phyloP scores from a whole-genome alignment of 2,888 invertebrate genomes.

The Noctua comes region DNA sequence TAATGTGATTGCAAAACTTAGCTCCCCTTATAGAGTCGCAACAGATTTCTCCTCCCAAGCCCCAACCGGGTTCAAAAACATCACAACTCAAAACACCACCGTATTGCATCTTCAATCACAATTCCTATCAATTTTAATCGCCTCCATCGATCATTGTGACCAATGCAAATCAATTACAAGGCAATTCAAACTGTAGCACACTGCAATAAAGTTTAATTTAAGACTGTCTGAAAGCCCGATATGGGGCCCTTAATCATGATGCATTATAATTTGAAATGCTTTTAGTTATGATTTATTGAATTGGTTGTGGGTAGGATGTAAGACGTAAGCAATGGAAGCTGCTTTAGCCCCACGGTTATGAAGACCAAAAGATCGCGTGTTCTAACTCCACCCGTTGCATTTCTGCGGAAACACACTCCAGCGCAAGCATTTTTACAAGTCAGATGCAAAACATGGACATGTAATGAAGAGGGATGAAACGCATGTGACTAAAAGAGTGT shows the following conservation, averaged over 20 bases:
- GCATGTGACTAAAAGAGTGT: too few species aligned
- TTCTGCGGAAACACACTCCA: too few species aligned
- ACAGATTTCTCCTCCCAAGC: not conserved
- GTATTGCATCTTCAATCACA: conserved; percentile 49
- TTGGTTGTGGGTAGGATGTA: conserved; percentile 12
- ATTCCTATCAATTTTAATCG: conserved; percentile 57
- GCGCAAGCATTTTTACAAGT: not conserved
- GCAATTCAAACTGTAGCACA: conserved; percentile 39
- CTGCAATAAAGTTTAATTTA: conserved; percentile 57
- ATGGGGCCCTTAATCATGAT: conserved; percentile 59
- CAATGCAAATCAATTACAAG: conserved; percentile 51
- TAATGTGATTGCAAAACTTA: not conserved
- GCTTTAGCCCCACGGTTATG: not conserved
- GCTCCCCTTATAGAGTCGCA: not conserved
- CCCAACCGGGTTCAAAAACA: conserved; percentile 9
- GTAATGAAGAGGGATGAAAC: too few species aligned
- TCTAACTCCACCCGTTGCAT: not conserved
- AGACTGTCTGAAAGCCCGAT: conserved; percentile 32
- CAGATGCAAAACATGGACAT: not conserved
- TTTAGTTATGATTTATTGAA: conserved; percentile 57
- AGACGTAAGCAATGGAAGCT: not conserved
- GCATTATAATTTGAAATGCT: conserved; percentile 51
- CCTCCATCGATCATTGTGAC: conserved; percentile 50
- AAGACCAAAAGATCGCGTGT: not conserved
- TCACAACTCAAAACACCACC: conserved; percentile 8